Evolutionary conservation across 2,888 invertebrate genomes (phyloP).

Genomic region (Hartigia nigra): DNA sequence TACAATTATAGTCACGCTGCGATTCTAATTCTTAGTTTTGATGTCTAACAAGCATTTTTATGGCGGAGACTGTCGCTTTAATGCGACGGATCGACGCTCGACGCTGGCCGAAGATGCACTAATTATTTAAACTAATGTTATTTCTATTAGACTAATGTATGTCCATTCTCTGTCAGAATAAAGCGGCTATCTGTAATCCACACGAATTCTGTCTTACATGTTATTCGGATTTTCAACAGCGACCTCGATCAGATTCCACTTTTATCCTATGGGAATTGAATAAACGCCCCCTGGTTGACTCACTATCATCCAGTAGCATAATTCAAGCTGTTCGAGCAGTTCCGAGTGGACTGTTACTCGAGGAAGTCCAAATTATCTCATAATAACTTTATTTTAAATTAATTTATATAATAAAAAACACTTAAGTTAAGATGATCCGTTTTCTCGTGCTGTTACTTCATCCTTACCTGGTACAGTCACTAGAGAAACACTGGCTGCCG

Average conservation of each 20-base stretch:
- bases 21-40: not conserved
- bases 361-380: not conserved
- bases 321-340: not conserved
- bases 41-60: not conserved
- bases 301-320: not conserved
- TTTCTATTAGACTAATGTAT: conserved; percentile 12
- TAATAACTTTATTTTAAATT: not conserved
- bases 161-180: conserved; percentile 19
- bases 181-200: conserved; percentile 21
- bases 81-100: not conserved
- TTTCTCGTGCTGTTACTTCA: not conserved
- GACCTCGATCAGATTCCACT: not conserved
- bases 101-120: not conserved
- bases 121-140: not conserved
- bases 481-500: conserved; percentile 54
- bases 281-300: not conserved
- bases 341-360: not conserved
- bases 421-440: not conserved
- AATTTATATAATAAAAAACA: not conserved
- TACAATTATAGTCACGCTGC: not conserved
- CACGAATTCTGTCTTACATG: not conserved
- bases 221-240: not conserved
- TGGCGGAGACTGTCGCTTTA: not conserved
- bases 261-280: not conserved
- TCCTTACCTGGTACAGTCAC: not conserved